These are phyloP conservation scores for Sebastes diploproa DNA, from an alignment of 2,797 vertebrate species.

Conservation along the genomic window DNA sequence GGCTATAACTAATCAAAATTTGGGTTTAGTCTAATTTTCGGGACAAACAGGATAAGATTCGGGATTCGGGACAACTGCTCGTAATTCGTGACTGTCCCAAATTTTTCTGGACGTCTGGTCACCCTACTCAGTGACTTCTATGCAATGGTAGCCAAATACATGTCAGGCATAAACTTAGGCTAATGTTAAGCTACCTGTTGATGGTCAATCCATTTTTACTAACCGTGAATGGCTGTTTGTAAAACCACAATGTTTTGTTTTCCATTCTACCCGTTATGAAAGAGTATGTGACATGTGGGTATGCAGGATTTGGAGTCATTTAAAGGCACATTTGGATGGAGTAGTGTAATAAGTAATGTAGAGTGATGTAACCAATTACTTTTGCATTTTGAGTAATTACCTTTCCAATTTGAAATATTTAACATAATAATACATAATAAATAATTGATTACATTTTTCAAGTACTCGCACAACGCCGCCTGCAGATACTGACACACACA, in stretches of 20 bases:
- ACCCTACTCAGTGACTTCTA: neutral
- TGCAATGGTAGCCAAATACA: neutral
- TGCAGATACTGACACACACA: constrained; percentile 3
- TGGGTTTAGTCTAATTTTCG: no score
- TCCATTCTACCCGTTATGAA: neutral
- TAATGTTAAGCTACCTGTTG: neutral
- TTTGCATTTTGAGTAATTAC: neutral
- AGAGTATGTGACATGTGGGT: neutral
- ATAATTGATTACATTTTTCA: neutral
- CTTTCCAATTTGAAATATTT: neutral
- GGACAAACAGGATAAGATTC: no score
- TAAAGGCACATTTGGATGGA: neutral
- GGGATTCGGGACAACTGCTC: no score
- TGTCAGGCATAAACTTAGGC: neutral
- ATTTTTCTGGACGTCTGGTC: no score
- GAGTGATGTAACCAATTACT: neutral
- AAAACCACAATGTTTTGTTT: neutral
- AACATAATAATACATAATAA: neutral
- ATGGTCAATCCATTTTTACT: neutral
- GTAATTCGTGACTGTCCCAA: no score
- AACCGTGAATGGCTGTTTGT: neutral
- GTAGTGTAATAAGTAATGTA: neutral
- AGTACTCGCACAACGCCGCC: neutral
- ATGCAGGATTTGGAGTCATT: neutral
- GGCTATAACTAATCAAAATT: no score